Percentiles rank a stretch among this genome's conserved stretches.
Conservation (phyloP, 2,797 vertebrate species). For the Scolopax rusticola region DNA sequence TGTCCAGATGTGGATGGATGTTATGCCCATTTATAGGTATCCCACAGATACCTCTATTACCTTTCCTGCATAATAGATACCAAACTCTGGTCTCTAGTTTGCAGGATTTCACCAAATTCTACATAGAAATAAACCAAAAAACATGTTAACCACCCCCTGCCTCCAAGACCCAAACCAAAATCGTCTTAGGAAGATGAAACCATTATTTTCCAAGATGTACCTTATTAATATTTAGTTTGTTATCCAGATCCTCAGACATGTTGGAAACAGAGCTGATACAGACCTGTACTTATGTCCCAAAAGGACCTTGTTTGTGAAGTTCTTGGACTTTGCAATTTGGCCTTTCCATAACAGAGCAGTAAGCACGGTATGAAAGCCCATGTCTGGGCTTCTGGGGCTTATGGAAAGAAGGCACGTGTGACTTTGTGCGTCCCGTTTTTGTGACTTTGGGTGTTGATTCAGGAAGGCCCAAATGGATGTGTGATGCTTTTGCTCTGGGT, state of each 20-base stretch:
- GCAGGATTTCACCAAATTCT: not conserved
- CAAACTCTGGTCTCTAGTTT: not conserved
- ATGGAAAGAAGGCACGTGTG: not conserved
- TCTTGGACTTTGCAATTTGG: not conserved
- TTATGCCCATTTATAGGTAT: not conserved
- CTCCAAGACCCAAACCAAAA: not conserved
- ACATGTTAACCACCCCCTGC: rapidly evolving
- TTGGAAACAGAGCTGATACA: not conserved
- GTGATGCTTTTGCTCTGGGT: not conserved
- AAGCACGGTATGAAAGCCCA: not conserved
- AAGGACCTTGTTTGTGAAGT: not conserved
- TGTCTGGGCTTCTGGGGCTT: not conserved
- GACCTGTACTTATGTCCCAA: not conserved
- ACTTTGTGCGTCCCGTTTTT: not conserved
- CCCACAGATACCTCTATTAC: not conserved
- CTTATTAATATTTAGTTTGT: not conserved
- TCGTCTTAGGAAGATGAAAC: not conserved
- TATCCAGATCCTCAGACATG: not conserved
- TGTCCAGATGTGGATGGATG: not conserved
- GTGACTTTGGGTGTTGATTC: not conserved
- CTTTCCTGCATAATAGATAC: not conserved
- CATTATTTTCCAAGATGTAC: not conserved
- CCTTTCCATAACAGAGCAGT: not conserved
- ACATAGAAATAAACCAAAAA: not conserved
- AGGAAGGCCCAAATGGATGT: not conserved